Percentiles rank a stretch among this genome's conserved stretches.
phyloP scores from a whole-genome alignment of 2,113 vertebrate genomes.

The Amazona guildingii region DNA sequence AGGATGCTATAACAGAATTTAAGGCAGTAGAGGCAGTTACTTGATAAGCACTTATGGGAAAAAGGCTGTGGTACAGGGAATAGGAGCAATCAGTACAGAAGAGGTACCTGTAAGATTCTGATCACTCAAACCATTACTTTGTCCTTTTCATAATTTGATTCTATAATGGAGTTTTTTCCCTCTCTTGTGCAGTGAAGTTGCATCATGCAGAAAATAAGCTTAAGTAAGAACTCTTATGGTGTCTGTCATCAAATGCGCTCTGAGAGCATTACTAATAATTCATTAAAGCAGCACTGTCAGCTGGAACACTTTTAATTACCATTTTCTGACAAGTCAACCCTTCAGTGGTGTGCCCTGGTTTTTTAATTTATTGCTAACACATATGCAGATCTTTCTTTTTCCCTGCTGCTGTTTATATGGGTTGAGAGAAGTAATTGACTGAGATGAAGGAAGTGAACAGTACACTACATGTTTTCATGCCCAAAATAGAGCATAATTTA shows the following conservation, averaged over 20 bases:
- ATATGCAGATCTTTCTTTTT: neutral
- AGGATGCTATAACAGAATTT: neutral
- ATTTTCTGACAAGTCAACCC: slow-evolving; percentile 50
- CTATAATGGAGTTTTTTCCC: neutral
- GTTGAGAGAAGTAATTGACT: slow-evolving; percentile 5
- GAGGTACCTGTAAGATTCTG: neutral
- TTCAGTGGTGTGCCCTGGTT: slow-evolving; percentile 37
- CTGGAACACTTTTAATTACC: slow-evolving; percentile 54
- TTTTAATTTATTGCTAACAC: slow-evolving; percentile 23
- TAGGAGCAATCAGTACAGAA: fast-evolving
- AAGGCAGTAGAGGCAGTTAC: neutral
- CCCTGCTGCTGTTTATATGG: neutral
- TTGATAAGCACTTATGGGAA: neutral
- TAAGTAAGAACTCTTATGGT: slow-evolving; percentile 5
- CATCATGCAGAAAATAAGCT: slow-evolving; percentile 47
- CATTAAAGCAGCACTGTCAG: slow-evolving; percentile 51
- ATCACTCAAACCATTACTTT: neutral
- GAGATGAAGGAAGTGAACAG: neutral
- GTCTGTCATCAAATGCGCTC: slow-evolving; percentile 1
- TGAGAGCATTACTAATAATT: slow-evolving; percentile 45
- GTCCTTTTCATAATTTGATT: neutral
- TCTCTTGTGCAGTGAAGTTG: neutral
- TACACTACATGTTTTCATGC: neutral
- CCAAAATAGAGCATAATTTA: neutral
- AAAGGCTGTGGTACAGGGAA: neutral